phyloP scores from a whole-genome alignment of 2,888 invertebrate genomes.

The Cantharis rustica region DNA sequence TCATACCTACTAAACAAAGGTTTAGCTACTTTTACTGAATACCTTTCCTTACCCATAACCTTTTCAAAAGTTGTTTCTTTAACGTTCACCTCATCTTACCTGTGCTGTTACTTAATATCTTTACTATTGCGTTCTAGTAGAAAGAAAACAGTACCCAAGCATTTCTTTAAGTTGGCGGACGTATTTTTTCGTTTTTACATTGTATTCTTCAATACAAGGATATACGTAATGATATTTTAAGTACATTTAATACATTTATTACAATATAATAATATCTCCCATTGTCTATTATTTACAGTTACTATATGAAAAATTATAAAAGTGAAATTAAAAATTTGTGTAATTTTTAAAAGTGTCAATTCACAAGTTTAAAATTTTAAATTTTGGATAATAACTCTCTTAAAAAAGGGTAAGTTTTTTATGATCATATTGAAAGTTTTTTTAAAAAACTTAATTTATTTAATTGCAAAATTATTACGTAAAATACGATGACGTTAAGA shows the following conservation, averaged over 20 bases:
- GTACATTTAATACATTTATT: conserved; percentile 3
- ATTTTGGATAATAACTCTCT: not conserved
- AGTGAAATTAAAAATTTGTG: not conserved
- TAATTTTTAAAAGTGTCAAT: not conserved
- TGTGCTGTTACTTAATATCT: conserved; percentile 10
- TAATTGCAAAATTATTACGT: conserved; percentile 3
- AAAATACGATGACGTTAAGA: conserved; percentile 4
- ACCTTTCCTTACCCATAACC: not conserved
- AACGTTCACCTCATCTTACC: conserved; percentile 17
- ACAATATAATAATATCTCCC: not conserved
- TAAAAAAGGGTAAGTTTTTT: not conserved
- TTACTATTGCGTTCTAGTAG: conserved; percentile 4
- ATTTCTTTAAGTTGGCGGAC: conserved; percentile 2
- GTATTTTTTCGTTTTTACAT: not conserved
- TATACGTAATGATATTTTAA: not conserved
- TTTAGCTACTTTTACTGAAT: not conserved
- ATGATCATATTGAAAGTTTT: not conserved
- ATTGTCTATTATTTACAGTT: not conserved
- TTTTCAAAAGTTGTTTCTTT: conserved; percentile 9
- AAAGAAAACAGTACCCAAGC: not conserved
- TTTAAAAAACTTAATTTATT: not conserved
- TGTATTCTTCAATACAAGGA: conserved; percentile 8
- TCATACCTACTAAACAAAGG: not conserved
- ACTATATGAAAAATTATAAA: not conserved
- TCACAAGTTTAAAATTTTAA: not conserved